Percentiles rank a stretch among this genome's conserved stretches.
Evolutionary conservation across 2,888 invertebrate genomes (phyloP).

Genomic region (Habrosyne pyritoides): DNA sequence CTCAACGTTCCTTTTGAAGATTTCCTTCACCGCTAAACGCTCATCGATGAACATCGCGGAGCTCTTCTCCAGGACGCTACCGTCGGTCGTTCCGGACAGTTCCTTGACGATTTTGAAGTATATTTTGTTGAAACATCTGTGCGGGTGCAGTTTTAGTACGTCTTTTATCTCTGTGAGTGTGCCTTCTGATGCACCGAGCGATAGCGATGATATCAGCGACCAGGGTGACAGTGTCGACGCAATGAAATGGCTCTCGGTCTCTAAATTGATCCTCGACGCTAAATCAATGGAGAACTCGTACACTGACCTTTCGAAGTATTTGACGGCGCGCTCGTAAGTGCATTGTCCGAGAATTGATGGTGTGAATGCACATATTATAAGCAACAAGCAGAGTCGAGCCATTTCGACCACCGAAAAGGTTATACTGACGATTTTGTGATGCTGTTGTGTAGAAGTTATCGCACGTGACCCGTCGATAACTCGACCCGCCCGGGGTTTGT

Average conservation of each 20-base stretch:
- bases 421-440: background rate
- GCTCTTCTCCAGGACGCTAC: slow-evolving; percentile 52
- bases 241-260: slow-evolving; percentile 68
- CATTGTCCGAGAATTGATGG: slow-evolving; percentile 46
- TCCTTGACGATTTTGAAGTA: slow-evolving; percentile 52
- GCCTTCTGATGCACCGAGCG: slow-evolving; percentile 56
- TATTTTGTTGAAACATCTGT: slow-evolving; percentile 61
- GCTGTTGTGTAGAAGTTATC: slow-evolving; percentile 3
- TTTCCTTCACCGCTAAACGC: slow-evolving; percentile 36
- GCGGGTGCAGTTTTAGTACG: slow-evolving; percentile 51
- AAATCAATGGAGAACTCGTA: slow-evolving; percentile 55
- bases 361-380: slow-evolving; percentile 31
- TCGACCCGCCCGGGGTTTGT: background rate
- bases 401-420: slow-evolving; percentile 33
- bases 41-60: slow-evolving; percentile 58
- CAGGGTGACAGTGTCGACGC: slow-evolving; percentile 64
- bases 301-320: slow-evolving; percentile 44
- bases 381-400: slow-evolving; percentile 38
- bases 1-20: slow-evolving; percentile 39
- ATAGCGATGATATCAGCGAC: slow-evolving; percentile 57
- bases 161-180: slow-evolving; percentile 54
- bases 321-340: slow-evolving; percentile 33
- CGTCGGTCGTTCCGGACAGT: slow-evolving; percentile 31
- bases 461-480: background rate
- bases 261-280: slow-evolving; percentile 45